Conservation (phyloP, 2,888 invertebrate genomes). For the Epistrophella euchroma region DNA sequence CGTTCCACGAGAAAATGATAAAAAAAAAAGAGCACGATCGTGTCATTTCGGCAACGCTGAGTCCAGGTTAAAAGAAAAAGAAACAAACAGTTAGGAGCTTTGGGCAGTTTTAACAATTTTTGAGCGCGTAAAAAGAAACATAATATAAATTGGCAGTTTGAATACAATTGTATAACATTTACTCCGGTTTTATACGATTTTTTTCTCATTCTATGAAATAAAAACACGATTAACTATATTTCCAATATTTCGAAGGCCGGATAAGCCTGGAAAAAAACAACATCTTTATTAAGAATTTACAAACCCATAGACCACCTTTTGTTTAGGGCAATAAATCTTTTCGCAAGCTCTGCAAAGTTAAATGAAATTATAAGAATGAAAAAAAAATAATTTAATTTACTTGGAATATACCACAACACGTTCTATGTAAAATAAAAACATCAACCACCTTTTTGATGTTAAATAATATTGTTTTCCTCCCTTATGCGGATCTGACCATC, state of each 20-base stretch:
- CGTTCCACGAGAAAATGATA: too few relatives aligned
- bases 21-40: too few relatives aligned
- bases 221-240: background rate
- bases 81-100: too few relatives aligned
- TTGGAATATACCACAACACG: slow-evolving; percentile 5
- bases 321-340: slow-evolving; percentile 41
- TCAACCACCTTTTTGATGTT: slow-evolving; percentile 67
- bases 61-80: too few relatives aligned
- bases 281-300: background rate
- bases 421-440: slow-evolving; percentile 16
- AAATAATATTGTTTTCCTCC: slow-evolving; percentile 47
- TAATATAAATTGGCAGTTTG: too few relatives aligned
- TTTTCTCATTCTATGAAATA: too few relatives aligned
- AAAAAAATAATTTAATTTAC: slow-evolving; percentile 47
- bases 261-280: background rate
- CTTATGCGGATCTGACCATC: slow-evolving; percentile 6
- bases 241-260: background rate
- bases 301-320: slow-evolving; percentile 17
- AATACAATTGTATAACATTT: too few relatives aligned
- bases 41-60: too few relatives aligned
- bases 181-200: too few relatives aligned
- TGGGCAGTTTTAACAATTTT: too few relatives aligned
- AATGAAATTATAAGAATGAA: slow-evolving; percentile 26
- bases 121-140: too few relatives aligned
- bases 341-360: slow-evolving; percentile 13